Percentiles rank a stretch among this genome's conserved stretches.
Evolutionary conservation across 2,113 vertebrate species (phyloP).

Genomic region (Rhinichthys klamathensis): DNA sequence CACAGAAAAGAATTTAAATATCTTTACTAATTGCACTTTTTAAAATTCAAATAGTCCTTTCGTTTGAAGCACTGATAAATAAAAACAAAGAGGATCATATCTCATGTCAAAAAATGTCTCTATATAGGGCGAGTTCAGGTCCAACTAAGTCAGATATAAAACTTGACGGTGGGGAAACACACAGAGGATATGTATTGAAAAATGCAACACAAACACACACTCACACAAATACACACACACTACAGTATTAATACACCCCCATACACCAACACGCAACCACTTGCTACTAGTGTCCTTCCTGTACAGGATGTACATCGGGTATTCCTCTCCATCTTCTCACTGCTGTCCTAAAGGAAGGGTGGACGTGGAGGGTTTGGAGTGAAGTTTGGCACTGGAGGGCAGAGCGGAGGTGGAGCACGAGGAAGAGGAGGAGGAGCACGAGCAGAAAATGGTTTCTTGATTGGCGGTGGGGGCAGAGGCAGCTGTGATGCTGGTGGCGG

Average conservation of each 20-base stretch:
- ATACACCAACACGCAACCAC: constrained; percentile 61
- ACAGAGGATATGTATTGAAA: constrained; percentile 69
- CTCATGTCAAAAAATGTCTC: constrained; percentile 59
- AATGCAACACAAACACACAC: constrained; percentile 60
- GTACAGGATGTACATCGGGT: constrained; percentile 61
- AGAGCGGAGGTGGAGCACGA: constrained; percentile 72
- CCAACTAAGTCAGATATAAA: constrained; percentile 63
- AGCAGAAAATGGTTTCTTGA: constrained; percentile 54
- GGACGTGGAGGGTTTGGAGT: constrained; percentile 67
- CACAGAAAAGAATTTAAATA: constrained; percentile 72
- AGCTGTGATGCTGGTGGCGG: constrained; percentile 63
- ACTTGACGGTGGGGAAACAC: constrained; percentile 67
- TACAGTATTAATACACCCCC: constrained; percentile 71
- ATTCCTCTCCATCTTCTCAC: constrained; percentile 52
- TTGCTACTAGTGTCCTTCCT: constrained; percentile 55
- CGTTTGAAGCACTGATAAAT: constrained; percentile 68
- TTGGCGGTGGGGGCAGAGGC: constrained; percentile 50
- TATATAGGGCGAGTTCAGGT: constrained; percentile 63
- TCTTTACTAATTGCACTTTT: constrained; percentile 82
- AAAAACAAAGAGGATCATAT: constrained; percentile 63
- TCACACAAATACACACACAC: constrained; percentile 63
- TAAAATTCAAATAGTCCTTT: constrained; percentile 73
- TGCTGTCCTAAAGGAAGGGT: constrained; percentile 76
- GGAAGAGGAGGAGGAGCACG: constrained; percentile 67
- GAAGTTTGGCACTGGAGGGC: constrained; percentile 77